Evolutionary conservation across 2,888 invertebrate species (phyloP).

Genomic region (Pammene aurita): DNA sequence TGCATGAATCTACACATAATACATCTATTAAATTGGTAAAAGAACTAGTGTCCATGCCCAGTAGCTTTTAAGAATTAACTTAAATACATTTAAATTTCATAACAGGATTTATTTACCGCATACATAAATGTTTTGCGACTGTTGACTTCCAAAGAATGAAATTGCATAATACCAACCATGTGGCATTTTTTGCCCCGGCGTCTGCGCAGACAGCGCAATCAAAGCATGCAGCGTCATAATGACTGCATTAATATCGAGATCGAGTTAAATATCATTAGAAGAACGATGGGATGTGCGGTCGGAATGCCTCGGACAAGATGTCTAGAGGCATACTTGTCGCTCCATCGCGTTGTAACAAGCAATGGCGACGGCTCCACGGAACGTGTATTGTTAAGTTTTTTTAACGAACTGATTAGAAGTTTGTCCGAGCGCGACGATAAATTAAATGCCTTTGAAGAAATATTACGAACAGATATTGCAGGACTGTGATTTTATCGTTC

Average conservation of each 20-base stretch:
- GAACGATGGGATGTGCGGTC: conserved; percentile 26
- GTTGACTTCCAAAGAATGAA: conserved; percentile 7
- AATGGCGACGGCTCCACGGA: conserved; percentile 20
- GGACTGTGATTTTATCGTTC: conserved; percentile 25
- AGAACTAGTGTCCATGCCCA: too few species aligned
- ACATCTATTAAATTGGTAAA: too few species aligned
- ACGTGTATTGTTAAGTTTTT: conserved; percentile 36
- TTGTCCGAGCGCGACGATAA: conserved; percentile 28
- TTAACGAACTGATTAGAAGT: conserved; percentile 36
- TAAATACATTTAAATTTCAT: too few species aligned
- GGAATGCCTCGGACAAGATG: conserved; percentile 30
- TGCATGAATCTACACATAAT: too few species aligned
- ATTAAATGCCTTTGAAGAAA: conserved; percentile 30
- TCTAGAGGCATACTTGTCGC: conserved; percentile 22
- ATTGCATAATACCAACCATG: conserved; percentile 9
- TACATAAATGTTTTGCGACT: not conserved
- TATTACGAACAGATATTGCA: conserved; percentile 32
- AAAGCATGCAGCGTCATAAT: conserved; percentile 37
- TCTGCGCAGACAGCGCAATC: conserved; percentile 3
- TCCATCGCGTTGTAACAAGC: conserved; percentile 26
- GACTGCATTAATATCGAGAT: conserved; percentile 37
- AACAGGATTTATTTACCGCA: too few species aligned
- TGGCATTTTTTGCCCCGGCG: conserved; percentile 15
- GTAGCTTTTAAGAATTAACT: too few species aligned
- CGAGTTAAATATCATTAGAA: conserved; percentile 33